Base-by-base conservation (phyloP, 2,113 vertebrate species). In the Oxygymnocypris stewartii region DNA sequence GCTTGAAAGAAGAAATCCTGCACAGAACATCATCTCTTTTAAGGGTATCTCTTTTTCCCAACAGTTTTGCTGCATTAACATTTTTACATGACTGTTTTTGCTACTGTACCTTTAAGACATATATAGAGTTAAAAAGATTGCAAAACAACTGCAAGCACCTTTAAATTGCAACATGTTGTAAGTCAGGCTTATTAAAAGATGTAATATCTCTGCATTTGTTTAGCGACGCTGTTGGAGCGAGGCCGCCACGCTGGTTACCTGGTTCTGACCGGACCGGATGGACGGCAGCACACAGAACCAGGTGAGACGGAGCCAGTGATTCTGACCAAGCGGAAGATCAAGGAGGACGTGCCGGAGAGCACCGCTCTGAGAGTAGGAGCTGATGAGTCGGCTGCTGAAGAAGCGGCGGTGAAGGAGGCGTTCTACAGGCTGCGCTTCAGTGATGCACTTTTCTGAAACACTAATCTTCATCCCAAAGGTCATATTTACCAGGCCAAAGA, bases 191-290 rank as follows among this genome's bases (percentile, higher is more conserved):
- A 16, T 69, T 37, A 0, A 71, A 2, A 71, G 20, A 20, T 20
- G 37, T 20, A 7, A 25, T 75, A 63, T 44, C 84, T 85, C 8
- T 89, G 0, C 90, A 87, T 3, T 0, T 90, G 87, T 2, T 44
- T 88, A 99, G 97, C 92, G 3, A 89, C 91, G 1, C 93, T 99
- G 86, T 91, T 99, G 2, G 98, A 99, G 92, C 93, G 87, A 0
- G 96, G 96, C 79, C 96, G 96, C 6, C 98, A 99, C 0, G 97
- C 98, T n/a, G 96, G 96, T 92, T 97, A 95, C 4, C 84, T 99
- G 87, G 85, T 97, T 79, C 91, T 99, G 90, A 95, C 88, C 0
- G 96, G 96, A 2, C 95, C 96, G 0, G 77, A 71, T 0, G 59
- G 69, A 54, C n/a, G 74, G 2, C 76, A 10, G 47, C 88, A 91